Percentiles rank a stretch among this genome's conserved stretches.
Conservation (phyloP, 2,888 invertebrate genomes). For the Morpho achilles region DNA sequence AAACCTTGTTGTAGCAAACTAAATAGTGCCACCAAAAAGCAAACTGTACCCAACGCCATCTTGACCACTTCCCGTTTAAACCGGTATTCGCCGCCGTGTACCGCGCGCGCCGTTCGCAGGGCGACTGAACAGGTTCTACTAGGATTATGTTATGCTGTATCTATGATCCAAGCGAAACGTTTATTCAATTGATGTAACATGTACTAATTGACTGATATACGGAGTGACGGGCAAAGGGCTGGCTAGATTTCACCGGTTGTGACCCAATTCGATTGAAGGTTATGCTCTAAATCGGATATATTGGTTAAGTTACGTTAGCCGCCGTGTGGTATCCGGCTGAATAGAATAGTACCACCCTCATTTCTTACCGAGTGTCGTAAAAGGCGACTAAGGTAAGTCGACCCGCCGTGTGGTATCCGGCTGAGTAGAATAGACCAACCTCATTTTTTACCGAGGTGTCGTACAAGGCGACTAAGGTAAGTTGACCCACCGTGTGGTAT, state of each 20-base stretch:
- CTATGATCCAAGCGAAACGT: conserved; percentile 38
- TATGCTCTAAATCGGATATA: background rate
- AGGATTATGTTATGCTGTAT: conserved; percentile 21
- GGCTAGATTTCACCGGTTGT: conserved; percentile 2
- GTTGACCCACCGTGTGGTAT: too few relatives aligned
- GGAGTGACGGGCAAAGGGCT: conserved; percentile 10
- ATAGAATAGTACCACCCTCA: too few relatives aligned
- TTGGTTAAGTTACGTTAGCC: too few relatives aligned
- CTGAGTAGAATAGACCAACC: too few relatives aligned
- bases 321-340: too few relatives aligned
- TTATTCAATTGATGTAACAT: conserved; percentile 66
- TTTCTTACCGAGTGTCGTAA: too few relatives aligned
- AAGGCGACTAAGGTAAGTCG: too few relatives aligned
- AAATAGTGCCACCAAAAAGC: conserved; percentile 66
- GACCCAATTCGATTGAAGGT: conserved; percentile 2
- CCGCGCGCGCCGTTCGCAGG: conserved; percentile 40
- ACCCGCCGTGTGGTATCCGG: too few relatives aligned
- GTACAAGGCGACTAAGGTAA: too few relatives aligned
- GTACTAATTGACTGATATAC: conserved; percentile 45
- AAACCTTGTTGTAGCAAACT: conserved; percentile 71
- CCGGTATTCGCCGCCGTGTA: conserved; percentile 46
- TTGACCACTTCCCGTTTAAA: conserved; percentile 31
- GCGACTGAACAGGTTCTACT: conserved; percentile 25
- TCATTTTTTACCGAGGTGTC: too few relatives aligned
- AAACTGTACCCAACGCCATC: conserved; percentile 53